Base-by-base conservation (phyloP, 1,140 invertebrate genomes). In the Cyclargus thomasi region DNA sequence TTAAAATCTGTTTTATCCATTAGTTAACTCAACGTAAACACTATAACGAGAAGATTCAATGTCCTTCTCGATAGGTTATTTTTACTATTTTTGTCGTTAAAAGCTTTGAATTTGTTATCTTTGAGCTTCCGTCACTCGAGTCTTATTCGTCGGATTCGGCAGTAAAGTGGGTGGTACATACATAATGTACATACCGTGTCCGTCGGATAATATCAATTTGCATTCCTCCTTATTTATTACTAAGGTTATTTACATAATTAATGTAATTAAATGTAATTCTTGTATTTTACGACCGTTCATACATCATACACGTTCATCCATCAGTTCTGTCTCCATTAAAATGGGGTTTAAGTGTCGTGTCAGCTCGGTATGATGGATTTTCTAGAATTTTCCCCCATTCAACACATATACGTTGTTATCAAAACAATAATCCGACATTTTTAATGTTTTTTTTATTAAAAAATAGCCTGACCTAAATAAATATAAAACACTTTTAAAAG, bases 181-280 rank as follows among this genome's bases (percentile, higher is more conserved):
- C 17, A 59, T n/a, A 20, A 29, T 5, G 5, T 20, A 59, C 18
- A 20, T 21, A 21, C 55, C 55, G 18, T 59, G 20, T 18, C 17
- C 20, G 10, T 59, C 17, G 6, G 55, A 59, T 59, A 59, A 18
- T 21, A 59, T 59, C 55, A 20, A 59, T 59, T 59, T 11, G 18
- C 17, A 59, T 59, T 59, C 55, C 20, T 59, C 20, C 20, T 21
- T 59, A 59, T 20, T 59, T 20, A 59, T 59, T 59, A 59, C 20
- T 18, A 17, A 18, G 55, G 18, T 20, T 20, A 20, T 59, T 59
- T 59, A 59, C 55, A 59, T 59, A 59, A 59, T 21, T 59, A 59
- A 59, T 59, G 55, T 59, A 59, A 59, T 59, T 59, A 20, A 59
- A 20, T 18, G 20, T 20, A 59, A 59, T 20, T 59, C 18, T 59